Conservation (phyloP, 2,888 invertebrate species). For the Chrysopilus asiliformis region DNA sequence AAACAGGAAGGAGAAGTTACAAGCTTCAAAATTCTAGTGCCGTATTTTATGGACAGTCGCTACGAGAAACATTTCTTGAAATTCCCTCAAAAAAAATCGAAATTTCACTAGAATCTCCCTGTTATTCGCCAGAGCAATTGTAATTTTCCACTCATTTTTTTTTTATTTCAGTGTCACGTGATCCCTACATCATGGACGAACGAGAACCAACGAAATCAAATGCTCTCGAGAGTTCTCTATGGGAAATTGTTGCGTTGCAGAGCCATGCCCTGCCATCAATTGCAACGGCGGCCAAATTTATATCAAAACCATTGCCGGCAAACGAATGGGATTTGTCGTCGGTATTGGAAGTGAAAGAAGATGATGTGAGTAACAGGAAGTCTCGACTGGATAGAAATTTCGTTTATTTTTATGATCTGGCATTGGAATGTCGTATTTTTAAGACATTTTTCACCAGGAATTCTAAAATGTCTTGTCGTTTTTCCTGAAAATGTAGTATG, state of each 20-base stretch:
- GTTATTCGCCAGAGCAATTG: too few relatives aligned
- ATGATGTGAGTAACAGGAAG: slow-evolving; percentile 42
- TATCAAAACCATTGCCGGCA: slow-evolving; percentile 50
- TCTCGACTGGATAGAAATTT: too few relatives aligned
- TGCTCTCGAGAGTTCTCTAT: slow-evolving; percentile 79
- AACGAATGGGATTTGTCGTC: slow-evolving; percentile 55
- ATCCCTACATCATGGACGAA: slow-evolving; percentile 80
- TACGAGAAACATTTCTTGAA: too few relatives aligned
- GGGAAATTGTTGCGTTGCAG: slow-evolving; percentile 78
- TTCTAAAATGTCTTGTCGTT: too few relatives aligned
- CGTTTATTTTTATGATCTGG: too few relatives aligned
- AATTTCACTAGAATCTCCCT: too few relatives aligned
- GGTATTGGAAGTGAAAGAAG: slow-evolving; percentile 49
- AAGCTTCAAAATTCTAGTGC: too few relatives aligned
- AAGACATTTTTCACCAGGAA: not conserved
- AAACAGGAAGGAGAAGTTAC: too few relatives aligned
- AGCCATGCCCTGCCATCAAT: slow-evolving; percentile 59
- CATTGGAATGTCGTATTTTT: not conserved
- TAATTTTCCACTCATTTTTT: slow-evolving; percentile 3
- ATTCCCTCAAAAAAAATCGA: too few relatives aligned
- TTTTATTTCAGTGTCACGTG: slow-evolving; percentile 32
- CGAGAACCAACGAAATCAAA: slow-evolving; percentile 61
- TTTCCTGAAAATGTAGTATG: too few relatives aligned
- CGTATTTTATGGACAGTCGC: too few relatives aligned
- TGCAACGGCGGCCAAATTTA: slow-evolving; percentile 55